Evolutionary conservation across 2,888 invertebrate genomes (phyloP), one percentile per base, ranked within the genome.

Genomic region (Nemotelus pantherinus): DNA sequence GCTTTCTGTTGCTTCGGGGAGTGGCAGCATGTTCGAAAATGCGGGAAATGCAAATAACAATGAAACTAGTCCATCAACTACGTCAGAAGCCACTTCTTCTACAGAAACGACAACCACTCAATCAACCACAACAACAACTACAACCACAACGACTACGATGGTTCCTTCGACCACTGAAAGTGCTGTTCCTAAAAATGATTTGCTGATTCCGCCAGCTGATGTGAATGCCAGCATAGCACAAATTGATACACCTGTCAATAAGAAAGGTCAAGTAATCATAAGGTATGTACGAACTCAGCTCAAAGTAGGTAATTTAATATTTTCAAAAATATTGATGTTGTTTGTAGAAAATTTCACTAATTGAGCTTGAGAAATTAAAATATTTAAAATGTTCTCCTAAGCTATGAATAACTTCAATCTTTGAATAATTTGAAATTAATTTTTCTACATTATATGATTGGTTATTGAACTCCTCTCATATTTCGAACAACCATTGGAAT

Each of bases 121-220:
- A 60, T 25, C 25, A 25, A 70, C 77, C 1, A 58, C 77, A 58
- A n/a, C 77, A 25, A 64, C 72, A 45, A 72, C 71, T 2, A 70
- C 70, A 53, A 64, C 9, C 7, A 65, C 65, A 55, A 41, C 67
- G 3, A 53, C 75, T 41, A 43, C 57, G 43, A 77, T 65, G 7
- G 64, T 47, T 53, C 44, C 71, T 44, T n/a, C 70, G 57, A 39
- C 74, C 9, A 77, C 74, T 44, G 44, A 58, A 50, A 53, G 5
- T 45, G 70, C 43, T 10, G 47, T 57, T 45, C 41, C 43, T 9
- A 75, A 65, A n/a, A 53, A 53, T 25, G 45, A 76, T 39, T 47
- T 76, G 48, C 67, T 81, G 64, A 81, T 81, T 70, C 81, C 81
- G 43, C 86, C 85, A 0, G 87, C 87, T 53, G 83, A 83, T 80